Evolutionary conservation across 2,888 invertebrate genomes (phyloP).

Genomic region (Tryphoninae sp.): DNA sequence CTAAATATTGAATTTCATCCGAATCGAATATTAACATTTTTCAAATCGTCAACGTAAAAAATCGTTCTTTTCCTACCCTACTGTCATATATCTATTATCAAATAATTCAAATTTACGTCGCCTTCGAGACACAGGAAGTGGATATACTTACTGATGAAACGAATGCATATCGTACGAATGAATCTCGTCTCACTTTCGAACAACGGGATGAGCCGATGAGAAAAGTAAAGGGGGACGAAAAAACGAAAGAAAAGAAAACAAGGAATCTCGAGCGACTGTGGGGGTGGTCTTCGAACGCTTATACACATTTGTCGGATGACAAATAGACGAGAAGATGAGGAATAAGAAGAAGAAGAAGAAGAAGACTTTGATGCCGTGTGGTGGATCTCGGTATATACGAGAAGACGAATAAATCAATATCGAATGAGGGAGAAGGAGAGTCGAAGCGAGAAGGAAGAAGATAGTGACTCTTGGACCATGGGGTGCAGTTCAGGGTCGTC

Average conservation of each 20-base stretch:
- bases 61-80: neutral
- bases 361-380: conserved; percentile 28
- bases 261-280: conserved; percentile 40
- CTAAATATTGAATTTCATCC: neutral
- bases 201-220: conserved; percentile 28
- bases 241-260: conserved; percentile 27
- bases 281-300: conserved; percentile 49
- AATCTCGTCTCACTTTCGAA: conserved; percentile 37
- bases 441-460: conserved; percentile 37
- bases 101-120: neutral
- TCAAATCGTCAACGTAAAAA: neutral
- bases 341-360: conserved; percentile 9
- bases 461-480: conserved; percentile 28
- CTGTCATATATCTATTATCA: neutral
- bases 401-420: conserved; percentile 64
- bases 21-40: neutral
- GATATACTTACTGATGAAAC: conserved; percentile 15
- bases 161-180: conserved; percentile 36
- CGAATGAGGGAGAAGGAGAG: conserved; percentile 41
- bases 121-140: conserved; percentile 16
- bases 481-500: conserved; percentile 24
- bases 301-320: conserved; percentile 63
- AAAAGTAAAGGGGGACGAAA: conserved; percentile 45
- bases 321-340: conserved; percentile 52
- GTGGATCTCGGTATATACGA: conserved; percentile 30